Conservation (phyloP, 2,888 invertebrate species). For the Lucinisca nassula region DNA sequence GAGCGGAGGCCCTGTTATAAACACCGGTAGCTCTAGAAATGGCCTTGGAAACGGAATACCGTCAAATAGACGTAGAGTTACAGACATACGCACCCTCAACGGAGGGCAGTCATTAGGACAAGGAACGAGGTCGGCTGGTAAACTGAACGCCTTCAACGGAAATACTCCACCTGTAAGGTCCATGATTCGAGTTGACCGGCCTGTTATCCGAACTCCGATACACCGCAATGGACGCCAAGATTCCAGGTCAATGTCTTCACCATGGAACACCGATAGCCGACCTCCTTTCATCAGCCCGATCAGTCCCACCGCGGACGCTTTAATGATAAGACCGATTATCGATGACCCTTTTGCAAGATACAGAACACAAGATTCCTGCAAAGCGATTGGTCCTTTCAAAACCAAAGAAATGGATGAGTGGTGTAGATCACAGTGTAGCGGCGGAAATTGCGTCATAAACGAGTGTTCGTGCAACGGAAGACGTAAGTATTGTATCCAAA, state of each 20-base stretch:
- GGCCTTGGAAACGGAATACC: neutral
- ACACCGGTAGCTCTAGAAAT: no score
- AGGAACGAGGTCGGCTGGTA: no score
- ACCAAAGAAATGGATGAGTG: conserved; percentile 3
- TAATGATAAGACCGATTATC: neutral
- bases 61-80: no score
- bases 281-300: neutral
- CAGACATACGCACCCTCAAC: neutral
- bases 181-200: neutral
- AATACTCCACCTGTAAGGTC: neutral
- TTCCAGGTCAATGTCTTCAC: neutral
- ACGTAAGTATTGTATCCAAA: conserved; percentile 15
- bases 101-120: neutral
- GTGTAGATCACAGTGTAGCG: neutral
- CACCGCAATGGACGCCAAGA: neutral
- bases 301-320: neutral
- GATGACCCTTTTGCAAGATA: neutral
- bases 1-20: neutral
- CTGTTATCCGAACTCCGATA: neutral
- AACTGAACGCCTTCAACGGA: neutral
- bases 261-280: neutral
- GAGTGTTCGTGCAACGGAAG: conserved; percentile 5
- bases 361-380: neutral
- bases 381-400: conserved; percentile 8
- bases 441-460: conserved; percentile 7